These are phyloP conservation scores for Andricus curvator DNA, from an alignment of 2,888 invertebrate genomes.

Conservation along the genomic window DNA sequence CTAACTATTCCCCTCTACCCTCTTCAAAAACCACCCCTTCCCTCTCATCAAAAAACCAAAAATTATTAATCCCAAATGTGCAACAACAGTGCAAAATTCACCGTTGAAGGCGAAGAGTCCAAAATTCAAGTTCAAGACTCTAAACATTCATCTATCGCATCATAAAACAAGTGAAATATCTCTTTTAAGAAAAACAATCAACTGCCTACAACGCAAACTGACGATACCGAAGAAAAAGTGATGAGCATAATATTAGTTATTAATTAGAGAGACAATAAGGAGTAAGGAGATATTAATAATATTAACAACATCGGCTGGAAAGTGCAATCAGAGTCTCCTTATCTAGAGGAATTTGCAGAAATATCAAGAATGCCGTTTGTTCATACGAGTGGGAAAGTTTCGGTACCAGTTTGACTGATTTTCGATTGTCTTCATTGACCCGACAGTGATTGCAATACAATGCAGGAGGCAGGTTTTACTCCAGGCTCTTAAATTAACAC, in stretches of 20 bases:
- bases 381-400: background rate
- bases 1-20: background rate
- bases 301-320: background rate
- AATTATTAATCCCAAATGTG: background rate
- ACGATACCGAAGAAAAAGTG: constrained; percentile 13
- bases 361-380: constrained; percentile 12
- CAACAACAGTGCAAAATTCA: background rate
- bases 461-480: background rate
- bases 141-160: background rate
- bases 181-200: constrained; percentile 1
- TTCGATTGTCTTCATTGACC: background rate
- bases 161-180: background rate
- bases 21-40: background rate
- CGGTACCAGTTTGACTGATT: background rate
- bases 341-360: constrained; percentile 18
- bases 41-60: background rate
- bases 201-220: constrained; percentile 12
- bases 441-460: constrained; percentile 5
- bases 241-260: constrained; percentile 29
- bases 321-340: background rate
- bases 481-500: constrained; percentile 40
- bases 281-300: background rate
- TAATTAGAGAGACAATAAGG: background rate
- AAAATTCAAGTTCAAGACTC: background rate
- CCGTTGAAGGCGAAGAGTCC: background rate